Conservation (phyloP, 2,797 vertebrate genomes). For the Sebastes jordani region DNA sequence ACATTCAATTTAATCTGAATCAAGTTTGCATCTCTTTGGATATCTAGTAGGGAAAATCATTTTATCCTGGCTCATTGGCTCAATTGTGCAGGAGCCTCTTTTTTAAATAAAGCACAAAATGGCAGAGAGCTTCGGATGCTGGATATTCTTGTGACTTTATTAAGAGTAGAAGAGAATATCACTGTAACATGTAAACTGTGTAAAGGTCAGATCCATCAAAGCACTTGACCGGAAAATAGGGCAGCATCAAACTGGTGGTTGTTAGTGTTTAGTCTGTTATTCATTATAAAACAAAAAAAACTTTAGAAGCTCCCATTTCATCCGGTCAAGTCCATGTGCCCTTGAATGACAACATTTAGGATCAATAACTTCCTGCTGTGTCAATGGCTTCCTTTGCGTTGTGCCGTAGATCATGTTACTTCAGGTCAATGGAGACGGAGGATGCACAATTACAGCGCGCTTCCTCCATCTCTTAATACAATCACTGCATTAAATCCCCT, state of each 20-base stretch:
- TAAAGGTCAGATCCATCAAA: background rate
- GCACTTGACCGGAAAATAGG: background rate
- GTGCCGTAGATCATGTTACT: conserved; percentile 34
- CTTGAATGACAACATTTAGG: conserved; percentile 19
- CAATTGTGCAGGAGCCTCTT: background rate
- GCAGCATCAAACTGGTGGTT: background rate
- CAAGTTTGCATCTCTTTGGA: background rate
- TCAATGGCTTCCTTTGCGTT: conserved; percentile 10
- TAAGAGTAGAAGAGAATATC: background rate
- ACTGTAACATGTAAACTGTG: background rate
- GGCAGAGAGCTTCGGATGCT: background rate
- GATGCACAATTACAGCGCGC: background rate
- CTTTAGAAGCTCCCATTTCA: background rate
- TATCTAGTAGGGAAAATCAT: background rate
- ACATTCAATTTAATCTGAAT: background rate
- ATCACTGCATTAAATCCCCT: conserved; percentile 8
- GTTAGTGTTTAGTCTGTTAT: background rate
- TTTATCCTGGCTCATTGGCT: background rate
- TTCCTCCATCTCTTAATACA: background rate
- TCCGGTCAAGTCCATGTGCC: background rate
- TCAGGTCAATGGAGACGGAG: conserved; percentile 31
- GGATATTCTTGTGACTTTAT: background rate
- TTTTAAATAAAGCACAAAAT: background rate
- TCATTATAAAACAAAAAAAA: background rate
- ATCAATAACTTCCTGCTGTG: conserved; percentile 41